Percentiles rank a stretch among this genome's conserved stretches.
Conservation (phyloP, 2,797 vertebrate genomes). For the Halcyon leucocephala region DNA sequence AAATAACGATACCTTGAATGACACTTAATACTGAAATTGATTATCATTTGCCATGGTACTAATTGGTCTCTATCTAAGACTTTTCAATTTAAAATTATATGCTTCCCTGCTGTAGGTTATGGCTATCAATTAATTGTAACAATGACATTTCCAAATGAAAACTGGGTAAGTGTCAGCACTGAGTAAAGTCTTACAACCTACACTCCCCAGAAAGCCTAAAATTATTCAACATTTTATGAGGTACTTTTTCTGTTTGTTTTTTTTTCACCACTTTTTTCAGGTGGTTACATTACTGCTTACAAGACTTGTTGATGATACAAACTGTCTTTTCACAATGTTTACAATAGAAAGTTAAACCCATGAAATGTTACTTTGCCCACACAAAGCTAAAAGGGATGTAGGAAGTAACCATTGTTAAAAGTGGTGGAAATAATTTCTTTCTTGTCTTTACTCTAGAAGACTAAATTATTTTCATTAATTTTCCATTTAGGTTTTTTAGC, state of each 20-base stretch:
- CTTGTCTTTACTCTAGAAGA: not conserved
- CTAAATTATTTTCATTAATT: not conserved
- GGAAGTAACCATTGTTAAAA: not conserved
- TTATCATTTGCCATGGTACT: slow-evolving; percentile 4
- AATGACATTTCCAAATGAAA: slow-evolving; percentile 38
- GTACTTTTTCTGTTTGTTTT: not conserved
- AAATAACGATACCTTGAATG: not conserved
- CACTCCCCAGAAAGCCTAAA: accelerated
- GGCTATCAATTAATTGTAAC: slow-evolving; percentile 9
- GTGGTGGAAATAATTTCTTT: not conserved
- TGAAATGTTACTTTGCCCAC: not conserved
- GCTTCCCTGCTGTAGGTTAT: not conserved
- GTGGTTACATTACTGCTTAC: not conserved
- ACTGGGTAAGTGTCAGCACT: not conserved
- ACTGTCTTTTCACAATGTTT: not conserved
- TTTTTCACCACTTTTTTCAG: not conserved
- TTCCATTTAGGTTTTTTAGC: not conserved
- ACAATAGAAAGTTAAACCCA: not conserved
- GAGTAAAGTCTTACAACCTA: not conserved
- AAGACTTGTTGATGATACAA: not conserved
- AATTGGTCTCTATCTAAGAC: slow-evolving; percentile 14
- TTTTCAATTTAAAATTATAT: slow-evolving; percentile 39
- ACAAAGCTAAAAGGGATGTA: not conserved
- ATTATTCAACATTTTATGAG: not conserved
- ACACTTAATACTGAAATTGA: slow-evolving; percentile 39